Percentiles rank a stretch among this genome's conserved stretches.
Conservation (phyloP, 2,113 vertebrate species). For the Vombatus ursinus region DNA sequence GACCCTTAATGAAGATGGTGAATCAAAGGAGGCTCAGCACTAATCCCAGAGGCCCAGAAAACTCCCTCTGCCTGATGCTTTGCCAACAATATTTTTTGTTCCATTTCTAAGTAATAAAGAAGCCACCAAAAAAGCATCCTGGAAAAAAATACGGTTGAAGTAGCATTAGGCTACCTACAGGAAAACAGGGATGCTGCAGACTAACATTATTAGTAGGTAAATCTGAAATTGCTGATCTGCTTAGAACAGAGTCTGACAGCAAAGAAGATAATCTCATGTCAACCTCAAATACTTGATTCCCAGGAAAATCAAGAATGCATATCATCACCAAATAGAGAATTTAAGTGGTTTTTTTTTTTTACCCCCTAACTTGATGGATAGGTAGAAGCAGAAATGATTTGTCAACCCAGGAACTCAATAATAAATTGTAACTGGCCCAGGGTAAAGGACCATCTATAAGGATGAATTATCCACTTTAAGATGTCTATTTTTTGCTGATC, state of each 20-base stretch:
- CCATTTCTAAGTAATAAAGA: background rate
- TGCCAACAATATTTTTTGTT: background rate
- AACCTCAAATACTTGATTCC: background rate
- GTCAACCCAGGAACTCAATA: background rate
- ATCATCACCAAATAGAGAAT: background rate
- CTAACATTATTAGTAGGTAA: background rate
- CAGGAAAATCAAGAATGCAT: background rate
- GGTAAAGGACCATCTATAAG: background rate
- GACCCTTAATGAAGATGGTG: background rate
- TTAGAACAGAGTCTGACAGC: background rate
- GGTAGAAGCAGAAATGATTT: background rate
- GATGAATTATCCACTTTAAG: background rate
- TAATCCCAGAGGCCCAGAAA: background rate
- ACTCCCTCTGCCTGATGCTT: background rate
- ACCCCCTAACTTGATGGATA: background rate
- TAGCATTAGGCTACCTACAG: background rate
- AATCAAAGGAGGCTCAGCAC: background rate
- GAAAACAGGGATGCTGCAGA: background rate
- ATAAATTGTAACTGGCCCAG: background rate
- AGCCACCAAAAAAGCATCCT: background rate
- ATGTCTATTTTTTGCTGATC: background rate
- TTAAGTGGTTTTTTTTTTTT: background rate
- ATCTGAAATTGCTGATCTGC: background rate
- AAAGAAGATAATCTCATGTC: background rate
- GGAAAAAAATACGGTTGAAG: background rate